Conservation (phyloP, 2,113 vertebrate species). For the Hepsetus odoe region DNA sequence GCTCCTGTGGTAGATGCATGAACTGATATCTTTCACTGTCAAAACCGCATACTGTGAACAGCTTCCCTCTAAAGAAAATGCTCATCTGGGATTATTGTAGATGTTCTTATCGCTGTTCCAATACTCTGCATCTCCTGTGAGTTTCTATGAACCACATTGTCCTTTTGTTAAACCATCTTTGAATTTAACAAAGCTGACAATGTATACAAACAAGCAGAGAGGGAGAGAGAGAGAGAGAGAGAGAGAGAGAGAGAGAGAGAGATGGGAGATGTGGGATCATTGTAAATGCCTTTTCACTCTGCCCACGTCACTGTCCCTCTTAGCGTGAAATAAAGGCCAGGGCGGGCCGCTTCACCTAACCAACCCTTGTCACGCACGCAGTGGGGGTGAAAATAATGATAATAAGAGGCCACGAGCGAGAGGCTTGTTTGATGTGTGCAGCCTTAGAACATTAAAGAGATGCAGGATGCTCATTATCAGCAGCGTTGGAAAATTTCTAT, state of each 20-base stretch:
- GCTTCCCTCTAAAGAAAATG: slow-evolving; percentile 7
- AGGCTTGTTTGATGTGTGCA: slow-evolving; percentile 38
- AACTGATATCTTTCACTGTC: slow-evolving; percentile 29
- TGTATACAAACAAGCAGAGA: slow-evolving; percentile 14
- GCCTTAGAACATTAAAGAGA: slow-evolving; percentile 33
- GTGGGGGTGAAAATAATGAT: slow-evolving; percentile 1
- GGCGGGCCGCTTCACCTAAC: slow-evolving; percentile 15
- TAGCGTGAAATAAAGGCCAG: not conserved
- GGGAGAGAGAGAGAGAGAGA: not conserved
- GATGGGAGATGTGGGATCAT: slow-evolving; percentile 1
- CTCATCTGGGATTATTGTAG: slow-evolving; percentile 30
- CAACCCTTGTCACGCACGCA: not conserved
- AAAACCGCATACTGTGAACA: not conserved
- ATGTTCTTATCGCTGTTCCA: slow-evolving; percentile 11
- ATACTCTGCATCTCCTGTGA: not conserved
- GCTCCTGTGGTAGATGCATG: slow-evolving; percentile 40
- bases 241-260: not conserved
- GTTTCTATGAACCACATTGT: not conserved
- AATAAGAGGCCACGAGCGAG: not conserved
- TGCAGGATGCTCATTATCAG: slow-evolving; percentile 29
- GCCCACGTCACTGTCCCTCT: not conserved
- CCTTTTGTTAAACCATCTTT: slow-evolving; percentile 22
- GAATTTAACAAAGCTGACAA: not conserved
- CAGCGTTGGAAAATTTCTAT: slow-evolving; percentile 10
- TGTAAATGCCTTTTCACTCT: slow-evolving; percentile 4